phyloP scores from a whole-genome alignment of 2,797 vertebrate species.

The Coendou prehensilis region DNA sequence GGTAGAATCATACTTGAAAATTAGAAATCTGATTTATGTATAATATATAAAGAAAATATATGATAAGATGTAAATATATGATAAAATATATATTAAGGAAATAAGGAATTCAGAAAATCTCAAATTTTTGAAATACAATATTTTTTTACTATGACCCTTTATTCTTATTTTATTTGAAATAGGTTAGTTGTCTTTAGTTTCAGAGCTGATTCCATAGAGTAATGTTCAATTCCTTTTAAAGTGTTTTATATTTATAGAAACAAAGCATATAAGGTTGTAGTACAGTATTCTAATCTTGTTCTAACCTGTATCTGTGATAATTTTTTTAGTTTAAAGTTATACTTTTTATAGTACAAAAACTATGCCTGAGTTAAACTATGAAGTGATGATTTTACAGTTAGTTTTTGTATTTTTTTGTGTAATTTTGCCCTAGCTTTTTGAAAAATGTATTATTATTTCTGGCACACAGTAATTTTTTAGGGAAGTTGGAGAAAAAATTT shows the following conservation, averaged over 20 bases:
- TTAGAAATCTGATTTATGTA: not conserved
- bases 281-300: not conserved
- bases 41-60: not conserved
- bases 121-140: constrained; percentile 1
- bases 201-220: not conserved
- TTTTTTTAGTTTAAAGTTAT: constrained; percentile 37
- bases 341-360: not conserved
- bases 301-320: not conserved
- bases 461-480: not conserved
- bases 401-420: constrained; percentile 15
- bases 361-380: not conserved
- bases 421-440: not conserved
- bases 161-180: not conserved
- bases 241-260: constrained; percentile 42
- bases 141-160: constrained; percentile 9
- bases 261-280: not conserved
- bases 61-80: not conserved
- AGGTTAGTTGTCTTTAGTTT: constrained; percentile 27
- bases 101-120: not conserved
- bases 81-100: constrained; percentile 7
- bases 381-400: constrained; percentile 34
- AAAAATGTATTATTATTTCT: constrained; percentile 28
- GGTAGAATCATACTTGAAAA: not conserved
- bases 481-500: not conserved
- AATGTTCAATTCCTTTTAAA: constrained; percentile 23